These are phyloP conservation scores for Austrofundulus limnaeus DNA, from an alignment of 2,113 vertebrate species.

Conservation along the genomic window DNA sequence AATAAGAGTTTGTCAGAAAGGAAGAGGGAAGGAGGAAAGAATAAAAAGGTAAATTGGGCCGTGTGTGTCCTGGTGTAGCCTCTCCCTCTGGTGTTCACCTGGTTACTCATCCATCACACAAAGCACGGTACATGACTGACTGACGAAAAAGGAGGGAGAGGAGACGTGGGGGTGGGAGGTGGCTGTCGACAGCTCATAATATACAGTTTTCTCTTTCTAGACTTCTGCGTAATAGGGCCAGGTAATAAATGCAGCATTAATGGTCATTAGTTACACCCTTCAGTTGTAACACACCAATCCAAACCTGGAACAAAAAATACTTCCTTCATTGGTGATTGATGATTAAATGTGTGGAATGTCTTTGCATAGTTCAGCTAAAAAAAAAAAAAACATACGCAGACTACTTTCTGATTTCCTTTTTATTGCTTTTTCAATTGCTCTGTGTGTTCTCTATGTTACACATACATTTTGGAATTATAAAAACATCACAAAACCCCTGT, in stretches of 20 bases:
- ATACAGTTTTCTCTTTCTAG: constrained; percentile 54
- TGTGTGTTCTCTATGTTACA: too few relatives aligned
- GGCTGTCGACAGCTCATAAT: constrained; percentile 25
- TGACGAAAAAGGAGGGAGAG: constrained; percentile 60
- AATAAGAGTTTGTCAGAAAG: constrained; percentile 9
- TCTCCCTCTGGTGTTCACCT: constrained; percentile 75
- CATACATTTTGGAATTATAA: too few relatives aligned
- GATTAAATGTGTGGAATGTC: background rate
- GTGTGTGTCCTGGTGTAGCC: constrained; percentile 66
- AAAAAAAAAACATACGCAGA: too few relatives aligned
- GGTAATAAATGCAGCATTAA: constrained; percentile 74
- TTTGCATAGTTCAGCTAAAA: background rate
- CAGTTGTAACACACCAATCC: too few relatives aligned
- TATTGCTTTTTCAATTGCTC: too few relatives aligned
- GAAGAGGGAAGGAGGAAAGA: constrained; percentile 9
- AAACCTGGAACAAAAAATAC: constrained; percentile 45
- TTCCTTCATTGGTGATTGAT: background rate
- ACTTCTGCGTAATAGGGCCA: constrained; percentile 64
- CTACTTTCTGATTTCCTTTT: too few relatives aligned
- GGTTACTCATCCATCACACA: constrained; percentile 79
- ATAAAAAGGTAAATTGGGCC: constrained; percentile 30
- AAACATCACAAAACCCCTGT: too few relatives aligned
- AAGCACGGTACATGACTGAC: constrained; percentile 75
- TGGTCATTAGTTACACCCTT: constrained; percentile 75
- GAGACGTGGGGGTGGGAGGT: constrained; percentile 45